Percentiles rank a stretch among this genome's conserved stretches.
phyloP scores from a whole-genome alignment of 2,797 vertebrate species.

The Gadopsis marmoratus region DNA sequence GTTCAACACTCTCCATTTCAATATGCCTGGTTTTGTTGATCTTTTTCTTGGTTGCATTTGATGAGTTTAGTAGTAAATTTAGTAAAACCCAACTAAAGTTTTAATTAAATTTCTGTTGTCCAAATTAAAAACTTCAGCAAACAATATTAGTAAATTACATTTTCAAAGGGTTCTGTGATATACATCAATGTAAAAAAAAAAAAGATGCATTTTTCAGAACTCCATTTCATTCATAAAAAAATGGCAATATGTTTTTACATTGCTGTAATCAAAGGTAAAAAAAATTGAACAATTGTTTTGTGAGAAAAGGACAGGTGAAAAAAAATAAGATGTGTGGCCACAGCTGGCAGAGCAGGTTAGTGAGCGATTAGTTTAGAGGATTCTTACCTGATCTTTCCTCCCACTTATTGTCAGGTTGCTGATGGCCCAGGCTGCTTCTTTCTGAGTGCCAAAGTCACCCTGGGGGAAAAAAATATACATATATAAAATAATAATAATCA shows the following conservation, averaged over 20 bases:
- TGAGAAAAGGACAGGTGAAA: background rate
- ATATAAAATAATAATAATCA: too few species aligned
- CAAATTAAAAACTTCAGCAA: background rate
- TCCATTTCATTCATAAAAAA: background rate
- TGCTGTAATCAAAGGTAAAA: background rate
- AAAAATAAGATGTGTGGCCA: too few species aligned
- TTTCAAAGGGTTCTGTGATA: background rate
- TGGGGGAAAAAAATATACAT: conserved; percentile 69
- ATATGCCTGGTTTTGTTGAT: background rate
- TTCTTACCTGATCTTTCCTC: conserved; percentile 95
- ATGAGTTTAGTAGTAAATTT: background rate
- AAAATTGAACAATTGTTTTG: fast-evolving
- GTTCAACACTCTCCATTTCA: background rate
- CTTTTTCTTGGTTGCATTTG: background rate
- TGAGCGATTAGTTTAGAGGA: too few species aligned
- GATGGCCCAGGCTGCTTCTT: conserved; percentile 99
- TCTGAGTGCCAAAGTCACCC: conserved; percentile 99
- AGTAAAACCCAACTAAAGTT: background rate
- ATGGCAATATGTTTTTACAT: too few species aligned
- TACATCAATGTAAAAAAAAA: background rate
- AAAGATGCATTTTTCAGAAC: background rate
- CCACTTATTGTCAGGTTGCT: conserved; percentile 99
- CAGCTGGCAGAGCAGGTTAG: background rate
- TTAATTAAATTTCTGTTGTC: background rate
- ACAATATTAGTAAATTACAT: background rate